Evolutionary conservation across 2,113 vertebrate species (phyloP).

Genomic region (Brienomyrus brachyistius): DNA sequence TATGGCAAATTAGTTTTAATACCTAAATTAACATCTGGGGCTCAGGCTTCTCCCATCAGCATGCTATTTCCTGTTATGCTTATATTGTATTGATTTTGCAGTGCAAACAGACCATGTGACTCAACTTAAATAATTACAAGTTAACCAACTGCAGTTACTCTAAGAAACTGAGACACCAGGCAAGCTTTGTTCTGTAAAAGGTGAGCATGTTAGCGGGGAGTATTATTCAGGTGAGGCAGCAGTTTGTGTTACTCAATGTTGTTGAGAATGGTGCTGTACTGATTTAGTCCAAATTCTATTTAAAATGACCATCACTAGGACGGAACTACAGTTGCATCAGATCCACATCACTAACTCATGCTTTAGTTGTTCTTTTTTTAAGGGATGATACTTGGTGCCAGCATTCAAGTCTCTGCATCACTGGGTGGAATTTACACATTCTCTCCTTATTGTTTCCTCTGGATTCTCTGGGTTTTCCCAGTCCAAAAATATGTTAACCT

Average conservation of each 20-base stretch:
- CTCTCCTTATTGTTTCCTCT: background rate
- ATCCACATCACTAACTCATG: background rate
- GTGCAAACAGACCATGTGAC: constrained; percentile 47
- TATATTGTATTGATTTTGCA: constrained; percentile 52
- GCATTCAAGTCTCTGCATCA: background rate
- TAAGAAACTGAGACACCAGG: background rate
- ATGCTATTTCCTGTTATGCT: constrained; percentile 68
- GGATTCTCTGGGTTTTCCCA: background rate
- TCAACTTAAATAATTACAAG: constrained; percentile 50
- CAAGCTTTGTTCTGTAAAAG: background rate
- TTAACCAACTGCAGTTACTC: constrained; percentile 15
- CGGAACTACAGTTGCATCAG: background rate
- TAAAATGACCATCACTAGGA: background rate
- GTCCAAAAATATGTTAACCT: background rate
- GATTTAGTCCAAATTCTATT: background rate
- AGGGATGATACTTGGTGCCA: background rate
- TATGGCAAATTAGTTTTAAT: constrained; percentile 48
- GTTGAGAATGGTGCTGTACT: background rate
- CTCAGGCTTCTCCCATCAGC: constrained; percentile 57
- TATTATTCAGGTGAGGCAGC: background rate
- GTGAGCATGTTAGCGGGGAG: background rate
- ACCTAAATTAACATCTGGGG: constrained; percentile 53
- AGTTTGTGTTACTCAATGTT: background rate
- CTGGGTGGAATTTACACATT: background rate
- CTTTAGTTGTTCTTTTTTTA: background rate